Conservation (phyloP, 2,113 vertebrate species). For the Tringa solitaria region DNA sequence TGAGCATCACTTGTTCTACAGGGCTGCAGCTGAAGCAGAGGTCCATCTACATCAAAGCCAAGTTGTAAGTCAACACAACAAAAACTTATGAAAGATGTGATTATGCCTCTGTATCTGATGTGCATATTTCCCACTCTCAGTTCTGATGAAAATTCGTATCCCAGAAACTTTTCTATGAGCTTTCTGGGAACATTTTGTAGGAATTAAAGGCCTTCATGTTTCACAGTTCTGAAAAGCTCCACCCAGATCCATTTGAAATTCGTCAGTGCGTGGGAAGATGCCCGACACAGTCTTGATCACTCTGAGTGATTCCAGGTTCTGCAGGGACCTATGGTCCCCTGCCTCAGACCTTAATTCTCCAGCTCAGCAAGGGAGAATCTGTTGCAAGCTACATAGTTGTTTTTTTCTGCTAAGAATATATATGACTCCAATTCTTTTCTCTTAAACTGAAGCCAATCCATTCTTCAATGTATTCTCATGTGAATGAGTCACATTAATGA, state of each 20-base stretch:
- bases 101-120: neutral
- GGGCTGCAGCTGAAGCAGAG: neutral
- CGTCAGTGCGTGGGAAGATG: neutral
- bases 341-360: neutral
- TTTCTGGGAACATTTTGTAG: neutral
- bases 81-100: neutral
- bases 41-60: neutral
- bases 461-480: neutral
- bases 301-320: neutral
- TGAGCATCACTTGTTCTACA: neutral
- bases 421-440: neutral
- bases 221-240: neutral
- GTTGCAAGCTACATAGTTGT: neutral
- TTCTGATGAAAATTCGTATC: neutral
- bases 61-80: neutral
- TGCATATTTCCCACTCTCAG: neutral
- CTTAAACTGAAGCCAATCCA: neutral
- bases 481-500: neutral
- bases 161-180: neutral
- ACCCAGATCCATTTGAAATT: neutral
- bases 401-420: neutral
- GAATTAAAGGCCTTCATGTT: neutral
- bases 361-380: neutral
- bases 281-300: neutral
- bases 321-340: neutral